Evolutionary conservation across 2,113 vertebrate species (phyloP), one percentile per base, ranked within the genome.

Genomic region (Spermophilus dauricus): DNA sequence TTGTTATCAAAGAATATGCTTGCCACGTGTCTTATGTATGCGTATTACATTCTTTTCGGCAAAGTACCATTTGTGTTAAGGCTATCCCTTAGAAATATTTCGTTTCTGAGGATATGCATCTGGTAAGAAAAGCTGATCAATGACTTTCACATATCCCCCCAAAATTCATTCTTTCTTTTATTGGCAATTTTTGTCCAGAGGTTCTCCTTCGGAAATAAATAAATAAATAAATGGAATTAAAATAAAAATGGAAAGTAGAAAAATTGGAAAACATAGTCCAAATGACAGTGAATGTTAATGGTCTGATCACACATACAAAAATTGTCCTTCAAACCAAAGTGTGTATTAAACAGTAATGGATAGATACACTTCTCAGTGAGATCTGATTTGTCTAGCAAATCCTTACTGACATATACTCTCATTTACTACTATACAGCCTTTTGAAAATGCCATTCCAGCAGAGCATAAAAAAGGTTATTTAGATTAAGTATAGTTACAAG

Each of bases 401-500:
- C 98, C 98, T 98, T 98, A 97, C 98, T 98, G 99, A 98, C 98
- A 99, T 98, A 98, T 90, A 98, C 96, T 97, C 97, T 98, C 98
- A 99, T 99, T 99, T 98, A 98, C 96, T 97, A 94, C 96, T 96
- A 98, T 98, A 98, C 97, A 99, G 98, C 98, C 98, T 99, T 99
- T 99, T 98, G 98, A 98, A 99, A 99, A 99, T 99, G 98, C 97
- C 98, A 98, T 98, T 99, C 97, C 98, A 98, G 92, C 97, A 98
- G 98, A 99, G 98, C 98, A 99, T 99, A 98, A 98, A 99, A 98
- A 98, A 98, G 98, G 99, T 99, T 99, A 99, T 99, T 99, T 99
- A 99, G 98, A 99, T 98, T 99, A 99, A 99, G 98, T 98, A 96
- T 98, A 98, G 98, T 98, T 98, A 98, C 98, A 98, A 98, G 98